Conservation (phyloP, 2,113 vertebrate genomes). For the Vimba vimba region DNA sequence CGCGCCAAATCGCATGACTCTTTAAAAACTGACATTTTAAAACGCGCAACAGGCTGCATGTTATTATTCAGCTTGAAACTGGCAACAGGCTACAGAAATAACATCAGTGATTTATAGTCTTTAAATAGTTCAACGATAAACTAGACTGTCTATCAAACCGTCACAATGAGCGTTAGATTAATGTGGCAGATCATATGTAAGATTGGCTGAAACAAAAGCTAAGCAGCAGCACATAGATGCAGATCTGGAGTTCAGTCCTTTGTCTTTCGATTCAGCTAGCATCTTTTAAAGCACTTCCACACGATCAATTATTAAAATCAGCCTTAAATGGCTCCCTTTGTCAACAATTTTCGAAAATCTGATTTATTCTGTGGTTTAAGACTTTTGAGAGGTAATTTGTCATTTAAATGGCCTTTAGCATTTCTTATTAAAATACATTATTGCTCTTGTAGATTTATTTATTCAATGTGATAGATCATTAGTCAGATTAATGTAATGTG, state of each 20-base stretch:
- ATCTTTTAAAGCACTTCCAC: conserved; percentile 71
- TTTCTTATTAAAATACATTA: conserved; percentile 84
- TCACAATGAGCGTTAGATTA: conserved; percentile 52
- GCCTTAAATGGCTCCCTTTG: conserved; percentile 69
- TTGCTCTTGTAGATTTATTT: conserved; percentile 81
- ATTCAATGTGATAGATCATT: conserved; percentile 81
- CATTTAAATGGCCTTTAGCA: conserved; percentile 79
- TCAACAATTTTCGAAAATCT: conserved; percentile 73
- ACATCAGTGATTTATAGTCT: conserved; percentile 8
- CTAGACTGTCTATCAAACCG: conserved; percentile 37
- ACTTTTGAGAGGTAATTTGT: conserved; percentile 79
- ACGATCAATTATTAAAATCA: conserved; percentile 83
- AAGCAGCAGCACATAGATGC: conserved; percentile 60
- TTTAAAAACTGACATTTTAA: conserved; percentile 46
- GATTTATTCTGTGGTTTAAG: conserved; percentile 77
- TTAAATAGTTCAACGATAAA: conserved; percentile 42
- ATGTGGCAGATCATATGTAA: conserved; percentile 71
- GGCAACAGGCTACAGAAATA: conserved; percentile 42
- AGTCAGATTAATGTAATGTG: conserved; percentile 83
- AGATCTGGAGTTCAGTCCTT: conserved; percentile 66
- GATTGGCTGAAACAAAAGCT: conserved; percentile 65
- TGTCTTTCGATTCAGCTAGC: conserved; percentile 73
- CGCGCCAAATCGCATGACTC: conserved; percentile 32
- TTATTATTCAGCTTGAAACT: conserved; percentile 32
- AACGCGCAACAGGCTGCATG: conserved; percentile 18